A percentile compares a stretch with the other conserved stretches of the same genome.
These are phyloP conservation scores for Calameuta idolon DNA, from an alignment of 2,888 invertebrate genomes.

Conservation along the genomic window DNA sequence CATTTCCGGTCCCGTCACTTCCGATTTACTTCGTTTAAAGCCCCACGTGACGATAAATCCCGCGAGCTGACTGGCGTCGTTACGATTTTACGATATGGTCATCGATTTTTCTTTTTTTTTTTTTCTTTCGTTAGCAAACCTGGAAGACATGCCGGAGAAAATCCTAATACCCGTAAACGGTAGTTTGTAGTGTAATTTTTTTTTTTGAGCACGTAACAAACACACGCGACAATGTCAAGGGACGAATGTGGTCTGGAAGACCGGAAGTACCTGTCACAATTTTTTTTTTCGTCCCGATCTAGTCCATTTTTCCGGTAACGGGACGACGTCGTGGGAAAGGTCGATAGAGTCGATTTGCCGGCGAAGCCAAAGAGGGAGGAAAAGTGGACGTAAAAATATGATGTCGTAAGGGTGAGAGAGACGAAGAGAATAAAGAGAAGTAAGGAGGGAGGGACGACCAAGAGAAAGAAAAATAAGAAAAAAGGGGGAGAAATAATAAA, in stretches of 20 bases:
- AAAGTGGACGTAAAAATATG: not conserved
- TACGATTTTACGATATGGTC: not conserved
- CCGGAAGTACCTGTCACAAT: not conserved
- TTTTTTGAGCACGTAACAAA: too few species aligned
- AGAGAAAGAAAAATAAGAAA: constrained; percentile 1
- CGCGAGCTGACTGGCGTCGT: not conserved
- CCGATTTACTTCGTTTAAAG: constrained; percentile 1
- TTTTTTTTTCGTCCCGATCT: not conserved
- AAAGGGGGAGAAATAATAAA: not conserved
- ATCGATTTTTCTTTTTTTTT: not conserved
- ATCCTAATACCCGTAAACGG: not conserved
- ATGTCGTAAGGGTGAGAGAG: not conserved
- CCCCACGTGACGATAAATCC: not conserved
- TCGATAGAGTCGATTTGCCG: not conserved
- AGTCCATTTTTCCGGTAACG: not conserved
- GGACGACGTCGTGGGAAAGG: not conserved
- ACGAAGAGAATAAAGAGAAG: not conserved
- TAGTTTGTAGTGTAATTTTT: not conserved
- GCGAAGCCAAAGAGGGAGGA: not conserved
- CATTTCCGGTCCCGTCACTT: constrained; percentile 4
- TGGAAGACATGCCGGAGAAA: not conserved
- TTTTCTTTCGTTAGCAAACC: not conserved
- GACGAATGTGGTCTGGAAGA: not conserved
- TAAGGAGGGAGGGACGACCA: not conserved
- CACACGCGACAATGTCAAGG: not conserved